Conservation (phyloP, 2,888 invertebrate genomes). For the Heteromurus nitidus region DNA sequence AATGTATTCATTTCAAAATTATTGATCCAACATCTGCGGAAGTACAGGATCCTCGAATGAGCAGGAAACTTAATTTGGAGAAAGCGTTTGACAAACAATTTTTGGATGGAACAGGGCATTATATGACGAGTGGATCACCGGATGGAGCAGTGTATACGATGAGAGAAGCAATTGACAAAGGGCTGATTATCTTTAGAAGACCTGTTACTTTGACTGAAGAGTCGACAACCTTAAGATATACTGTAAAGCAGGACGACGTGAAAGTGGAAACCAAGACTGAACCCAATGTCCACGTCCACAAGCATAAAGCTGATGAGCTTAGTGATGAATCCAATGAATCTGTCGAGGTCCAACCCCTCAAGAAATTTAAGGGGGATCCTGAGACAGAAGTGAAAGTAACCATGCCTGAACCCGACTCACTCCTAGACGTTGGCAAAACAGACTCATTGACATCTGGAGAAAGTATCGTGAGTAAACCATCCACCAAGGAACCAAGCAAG, state of each 20-base stretch:
- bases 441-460: no score
- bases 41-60: conserved; percentile 86
- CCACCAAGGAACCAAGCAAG: neutral
- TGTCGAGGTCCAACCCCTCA: conserved; percentile 11
- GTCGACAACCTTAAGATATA: no score
- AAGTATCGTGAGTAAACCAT: no score
- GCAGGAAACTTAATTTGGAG: conserved; percentile 81
- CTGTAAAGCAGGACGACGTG: no score
- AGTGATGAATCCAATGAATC: neutral
- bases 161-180: conserved; percentile 65
- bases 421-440: no score
- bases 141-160: conserved; percentile 76
- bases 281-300: neutral
- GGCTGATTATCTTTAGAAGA: conserved; percentile 76
- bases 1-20: conserved; percentile 89
- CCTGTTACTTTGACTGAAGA: no score
- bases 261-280: neutral
- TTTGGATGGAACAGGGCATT: conserved; percentile 87
- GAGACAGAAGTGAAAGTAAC: no score
- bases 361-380: conserved; percentile 17
- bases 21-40: conserved; percentile 89
- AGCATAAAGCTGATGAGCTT: no score
- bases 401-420: no score
- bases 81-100: conserved; percentile 87
- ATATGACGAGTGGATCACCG: conserved; percentile 76